Percentiles rank a stretch among this genome's conserved stretches.
These are phyloP conservation scores for Drosophila meridiana DNA, from an alignment of 2,888 invertebrate species.

Conservation along the genomic window DNA sequence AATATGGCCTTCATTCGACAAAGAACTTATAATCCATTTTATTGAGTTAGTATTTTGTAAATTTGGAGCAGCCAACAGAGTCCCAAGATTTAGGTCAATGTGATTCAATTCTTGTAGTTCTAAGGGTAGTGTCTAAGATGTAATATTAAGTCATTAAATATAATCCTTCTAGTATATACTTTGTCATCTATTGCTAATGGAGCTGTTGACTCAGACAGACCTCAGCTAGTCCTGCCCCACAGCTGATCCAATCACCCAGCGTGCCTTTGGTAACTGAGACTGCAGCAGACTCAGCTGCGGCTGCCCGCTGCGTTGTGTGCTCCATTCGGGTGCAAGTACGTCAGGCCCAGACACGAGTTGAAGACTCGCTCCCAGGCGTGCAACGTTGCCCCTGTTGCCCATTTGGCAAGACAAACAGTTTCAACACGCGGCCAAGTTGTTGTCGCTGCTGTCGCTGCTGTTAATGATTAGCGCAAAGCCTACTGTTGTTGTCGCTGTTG, in stretches of 20 bases:
- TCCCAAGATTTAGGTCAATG: background rate
- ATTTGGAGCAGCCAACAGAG: too few relatives aligned
- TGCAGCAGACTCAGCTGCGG: background rate
- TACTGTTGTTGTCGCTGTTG: constrained; percentile 8
- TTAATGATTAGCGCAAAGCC: constrained; percentile 62
- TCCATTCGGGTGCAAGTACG: constrained; percentile 14
- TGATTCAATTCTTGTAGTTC: background rate
- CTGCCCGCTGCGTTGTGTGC: constrained; percentile 31
- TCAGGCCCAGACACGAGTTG: constrained; percentile 24
- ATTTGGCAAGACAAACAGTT: constrained; percentile 54
- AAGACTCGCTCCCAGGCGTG: constrained; percentile 56
- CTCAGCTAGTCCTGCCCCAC: constrained; percentile 9
- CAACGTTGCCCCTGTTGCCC: constrained; percentile 57
- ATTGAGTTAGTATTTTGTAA: too few relatives aligned
- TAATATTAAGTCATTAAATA: too few relatives aligned
- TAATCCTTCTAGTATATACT: background rate
- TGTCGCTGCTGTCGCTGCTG: constrained; percentile 46
- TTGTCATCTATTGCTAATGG: constrained; percentile 6
- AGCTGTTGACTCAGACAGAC: constrained; percentile 15
- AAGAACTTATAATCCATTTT: too few relatives aligned
- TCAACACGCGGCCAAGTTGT: constrained; percentile 37
- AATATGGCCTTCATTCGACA: too few relatives aligned
- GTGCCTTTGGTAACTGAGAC: constrained; percentile 5
- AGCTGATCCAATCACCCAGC: constrained; percentile 39
- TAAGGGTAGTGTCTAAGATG: background rate